Base-by-base conservation (phyloP, 2,888 invertebrate genomes). In the Crocallis elinguaria region DNA sequence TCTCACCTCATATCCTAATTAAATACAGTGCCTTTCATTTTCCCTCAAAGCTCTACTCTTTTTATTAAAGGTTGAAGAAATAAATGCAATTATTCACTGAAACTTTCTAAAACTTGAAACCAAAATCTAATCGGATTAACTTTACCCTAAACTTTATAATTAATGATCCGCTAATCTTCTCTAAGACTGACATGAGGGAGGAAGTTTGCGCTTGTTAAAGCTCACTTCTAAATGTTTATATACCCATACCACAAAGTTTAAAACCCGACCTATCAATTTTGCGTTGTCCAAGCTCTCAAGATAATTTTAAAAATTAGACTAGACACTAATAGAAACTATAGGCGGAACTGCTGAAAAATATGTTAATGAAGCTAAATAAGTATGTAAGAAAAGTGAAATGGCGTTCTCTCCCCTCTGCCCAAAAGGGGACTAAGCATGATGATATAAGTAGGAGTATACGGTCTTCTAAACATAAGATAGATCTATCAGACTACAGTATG, bases 111-210 rank as follows among this genome's bases (percentile, higher is more conserved):
- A 61, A 62, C 66, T 61, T 56, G 66, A 71, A 72, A 73, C 67
- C 68, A 71, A 73, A 75, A 75, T 69, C 76, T 78, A 75, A 76
- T 75, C 69, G 73, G 71, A 76, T 78, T 74, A 75, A 78, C 77
- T 75, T 71, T 71, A 58, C 65, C 64, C 64, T 64, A 76, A 82
- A 82, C 77, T 83, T 82, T 78, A 70, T 82, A 78, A 82, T 83
- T 78, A 82, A 82, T 82, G 77, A 77, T 77, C 68, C 74, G 69
- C 74, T 82, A 80, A 82, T 82, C 80, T 82, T 72, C 58, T 66
- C 64, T 52, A 62, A 72, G 71, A 69, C 75, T 79, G 82, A 77
- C 77, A 72, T 72, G 74, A 67, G 68, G 66, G 71, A 64, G 67
- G 65, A 72, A 75, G 62, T 70, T 72, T 49, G 41, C 45, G 39